These are phyloP conservation scores for Thera britannica DNA, from an alignment of 2,888 invertebrate species.

Conservation along the genomic window DNA sequence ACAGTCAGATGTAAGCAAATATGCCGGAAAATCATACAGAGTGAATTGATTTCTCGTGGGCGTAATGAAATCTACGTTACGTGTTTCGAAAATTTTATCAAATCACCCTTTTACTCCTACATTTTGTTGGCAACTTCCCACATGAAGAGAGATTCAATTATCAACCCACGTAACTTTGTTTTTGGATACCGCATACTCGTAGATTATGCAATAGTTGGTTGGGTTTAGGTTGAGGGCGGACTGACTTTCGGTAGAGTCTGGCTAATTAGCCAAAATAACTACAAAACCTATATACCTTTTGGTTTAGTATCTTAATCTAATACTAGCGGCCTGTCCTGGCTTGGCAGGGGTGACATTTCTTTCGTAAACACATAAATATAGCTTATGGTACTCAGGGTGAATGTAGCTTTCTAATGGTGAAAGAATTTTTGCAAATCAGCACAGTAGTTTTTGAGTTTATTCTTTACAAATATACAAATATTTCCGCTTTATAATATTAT, in stretches of 20 bases:
- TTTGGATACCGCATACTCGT: slow-evolving; percentile 27
- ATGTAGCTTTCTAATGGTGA: no score
- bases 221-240: not conserved
- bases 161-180: slow-evolving; percentile 28
- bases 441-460: no score
- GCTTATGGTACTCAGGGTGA: no score
- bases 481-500: no score
- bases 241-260: slow-evolving; percentile 11
- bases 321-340: no score
- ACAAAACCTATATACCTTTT: not conserved
- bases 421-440: no score
- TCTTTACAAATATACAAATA: no score
- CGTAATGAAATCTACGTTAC: slow-evolving; percentile 27
- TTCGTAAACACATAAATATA: no score
- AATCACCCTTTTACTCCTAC: slow-evolving; percentile 27
- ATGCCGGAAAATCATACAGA: slow-evolving; percentile 13
- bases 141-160: slow-evolving; percentile 32
- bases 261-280: slow-evolving; percentile 14
- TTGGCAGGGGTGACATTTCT: no score
- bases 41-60: slow-evolving; percentile 31
- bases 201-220: slow-evolving; percentile 24
- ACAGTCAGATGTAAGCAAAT: slow-evolving; percentile 1
- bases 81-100: slow-evolving; percentile 26
- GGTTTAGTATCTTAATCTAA: not conserved
- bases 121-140: slow-evolving; percentile 27